phyloP scores from a whole-genome alignment of 2,888 invertebrate genomes.

The Limnephilus marmoratus region DNA sequence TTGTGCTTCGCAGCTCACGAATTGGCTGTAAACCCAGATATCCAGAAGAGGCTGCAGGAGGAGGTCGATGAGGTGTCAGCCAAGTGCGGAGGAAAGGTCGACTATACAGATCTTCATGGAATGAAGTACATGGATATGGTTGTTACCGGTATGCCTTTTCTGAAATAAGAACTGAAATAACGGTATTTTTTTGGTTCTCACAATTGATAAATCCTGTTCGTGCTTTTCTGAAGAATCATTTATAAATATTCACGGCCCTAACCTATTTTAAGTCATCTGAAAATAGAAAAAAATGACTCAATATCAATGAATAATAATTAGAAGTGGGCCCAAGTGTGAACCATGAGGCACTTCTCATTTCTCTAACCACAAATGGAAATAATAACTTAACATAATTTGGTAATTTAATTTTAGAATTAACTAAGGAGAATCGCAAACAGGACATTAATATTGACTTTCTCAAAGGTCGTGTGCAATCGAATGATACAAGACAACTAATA shows the following conservation, averaged over 20 bases:
- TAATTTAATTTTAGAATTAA: too few relatives aligned
- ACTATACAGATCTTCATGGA: conserved; percentile 75
- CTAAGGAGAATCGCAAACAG: neutral
- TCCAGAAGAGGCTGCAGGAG: conserved; percentile 69
- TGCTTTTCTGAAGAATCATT: too few relatives aligned
- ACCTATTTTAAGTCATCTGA: too few relatives aligned
- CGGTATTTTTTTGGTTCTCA: too few relatives aligned
- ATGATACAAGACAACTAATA: neutral
- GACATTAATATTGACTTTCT: neutral
- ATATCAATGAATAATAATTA: neutral
- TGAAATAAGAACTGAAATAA: neutral
- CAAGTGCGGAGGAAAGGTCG: conserved; percentile 72
- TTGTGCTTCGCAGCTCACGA: conserved; percentile 70
- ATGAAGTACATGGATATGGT: conserved; percentile 73
- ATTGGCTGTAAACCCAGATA: conserved; percentile 70
- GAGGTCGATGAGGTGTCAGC: conserved; percentile 76
- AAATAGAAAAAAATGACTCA: too few relatives aligned
- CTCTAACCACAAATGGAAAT: too few relatives aligned
- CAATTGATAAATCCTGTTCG: too few relatives aligned
- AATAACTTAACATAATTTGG: too few relatives aligned
- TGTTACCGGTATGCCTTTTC: neutral
- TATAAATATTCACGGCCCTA: too few relatives aligned
- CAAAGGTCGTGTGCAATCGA: neutral
- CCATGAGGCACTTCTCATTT: too few relatives aligned
- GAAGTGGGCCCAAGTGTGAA: neutral